These are phyloP conservation scores for Buathra laborator DNA, from an alignment of 2,888 invertebrate species.

Conservation along the genomic window DNA sequence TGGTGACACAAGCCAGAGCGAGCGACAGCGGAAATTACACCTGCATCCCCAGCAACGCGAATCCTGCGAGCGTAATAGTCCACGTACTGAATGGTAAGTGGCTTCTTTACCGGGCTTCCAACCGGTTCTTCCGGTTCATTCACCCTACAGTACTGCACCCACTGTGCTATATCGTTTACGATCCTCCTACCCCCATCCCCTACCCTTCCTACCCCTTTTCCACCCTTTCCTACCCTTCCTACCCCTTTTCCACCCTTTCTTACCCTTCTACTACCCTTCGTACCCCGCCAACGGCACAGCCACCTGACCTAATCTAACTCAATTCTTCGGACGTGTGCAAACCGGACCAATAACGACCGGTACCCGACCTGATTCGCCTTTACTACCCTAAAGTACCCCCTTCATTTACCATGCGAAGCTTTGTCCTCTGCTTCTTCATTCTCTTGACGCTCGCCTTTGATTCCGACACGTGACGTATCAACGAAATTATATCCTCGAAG, in stretches of 20 bases:
- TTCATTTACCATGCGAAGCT: conserved; percentile 32
- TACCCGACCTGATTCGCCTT: conserved; percentile 34
- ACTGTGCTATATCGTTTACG: conserved; percentile 32
- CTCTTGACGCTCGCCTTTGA: conserved; percentile 11
- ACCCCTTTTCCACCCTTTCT: background rate
- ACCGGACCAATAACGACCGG: conserved; percentile 43
- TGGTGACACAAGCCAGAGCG: conserved; percentile 94
- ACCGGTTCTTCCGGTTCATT: conserved; percentile 49
- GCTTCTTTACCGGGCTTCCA: conserved; percentile 67
- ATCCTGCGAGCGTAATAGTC: conserved; percentile 84
- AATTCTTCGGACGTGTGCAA: conserved; percentile 52
- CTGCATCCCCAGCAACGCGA: conserved; percentile 91
- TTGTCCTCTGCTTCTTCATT: conserved; percentile 30
- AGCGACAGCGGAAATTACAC: conserved; percentile 96
- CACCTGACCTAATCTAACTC: conserved; percentile 65
- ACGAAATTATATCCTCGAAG: conserved; percentile 25
- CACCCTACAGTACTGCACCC: conserved; percentile 32
- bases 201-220: background rate
- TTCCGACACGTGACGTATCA: conserved; percentile 2
- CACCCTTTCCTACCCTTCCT: conserved; percentile 4
- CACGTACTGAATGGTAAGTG: conserved; percentile 84
- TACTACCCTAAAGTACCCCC: conserved; percentile 10
- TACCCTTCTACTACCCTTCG: background rate
- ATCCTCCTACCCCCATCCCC: background rate
- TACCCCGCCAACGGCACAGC: conserved; percentile 2